Conservation (phyloP, 2,888 invertebrate genomes). For the Galeruca laticollis region DNA sequence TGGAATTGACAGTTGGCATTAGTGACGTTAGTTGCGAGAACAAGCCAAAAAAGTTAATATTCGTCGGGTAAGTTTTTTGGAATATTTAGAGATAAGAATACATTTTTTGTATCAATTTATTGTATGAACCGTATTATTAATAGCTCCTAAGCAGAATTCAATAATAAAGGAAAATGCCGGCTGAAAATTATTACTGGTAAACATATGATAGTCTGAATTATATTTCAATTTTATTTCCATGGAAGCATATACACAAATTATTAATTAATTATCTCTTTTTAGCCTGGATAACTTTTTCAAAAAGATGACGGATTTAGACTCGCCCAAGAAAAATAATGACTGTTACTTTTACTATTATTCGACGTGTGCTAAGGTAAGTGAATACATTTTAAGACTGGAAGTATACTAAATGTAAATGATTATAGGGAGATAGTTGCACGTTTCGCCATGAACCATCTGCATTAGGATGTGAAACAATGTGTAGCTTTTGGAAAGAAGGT, state of each 20-base stretch:
- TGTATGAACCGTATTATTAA: not conserved
- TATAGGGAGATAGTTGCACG: slow-evolving; percentile 82
- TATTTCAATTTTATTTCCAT: slow-evolving; percentile 29
- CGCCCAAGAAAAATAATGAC: slow-evolving; percentile 82
- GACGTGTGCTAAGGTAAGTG: slow-evolving; percentile 83
- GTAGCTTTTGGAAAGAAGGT: slow-evolving; percentile 85
- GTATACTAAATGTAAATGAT: slow-evolving; percentile 29
- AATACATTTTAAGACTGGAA: slow-evolving; percentile 9
- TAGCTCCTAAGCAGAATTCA: slow-evolving; percentile 9
- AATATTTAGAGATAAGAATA: slow-evolving; percentile 23
- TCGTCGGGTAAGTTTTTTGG: slow-evolving; percentile 36
- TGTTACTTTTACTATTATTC: slow-evolving; percentile 93
- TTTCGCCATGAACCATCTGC: slow-evolving; percentile 89
- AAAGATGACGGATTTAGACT: slow-evolving; percentile 73
- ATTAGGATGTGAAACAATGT: slow-evolving; percentile 84
- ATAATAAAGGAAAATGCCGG: slow-evolving; percentile 46
- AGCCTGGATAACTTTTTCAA: slow-evolving; percentile 67
- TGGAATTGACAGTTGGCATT: slow-evolving; percentile 29
- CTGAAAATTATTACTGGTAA: slow-evolving; percentile 54
- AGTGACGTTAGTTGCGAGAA: slow-evolving; percentile 16
- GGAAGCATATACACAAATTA: slow-evolving; percentile 19
- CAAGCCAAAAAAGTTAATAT: slow-evolving; percentile 24
- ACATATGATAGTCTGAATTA: slow-evolving; percentile 24
- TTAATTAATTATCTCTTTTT: slow-evolving; percentile 44
- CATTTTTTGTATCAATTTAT: not conserved